Evolutionary conservation across 2,113 vertebrate species (phyloP).

Genomic region (Mohoua ochrocephala): DNA sequence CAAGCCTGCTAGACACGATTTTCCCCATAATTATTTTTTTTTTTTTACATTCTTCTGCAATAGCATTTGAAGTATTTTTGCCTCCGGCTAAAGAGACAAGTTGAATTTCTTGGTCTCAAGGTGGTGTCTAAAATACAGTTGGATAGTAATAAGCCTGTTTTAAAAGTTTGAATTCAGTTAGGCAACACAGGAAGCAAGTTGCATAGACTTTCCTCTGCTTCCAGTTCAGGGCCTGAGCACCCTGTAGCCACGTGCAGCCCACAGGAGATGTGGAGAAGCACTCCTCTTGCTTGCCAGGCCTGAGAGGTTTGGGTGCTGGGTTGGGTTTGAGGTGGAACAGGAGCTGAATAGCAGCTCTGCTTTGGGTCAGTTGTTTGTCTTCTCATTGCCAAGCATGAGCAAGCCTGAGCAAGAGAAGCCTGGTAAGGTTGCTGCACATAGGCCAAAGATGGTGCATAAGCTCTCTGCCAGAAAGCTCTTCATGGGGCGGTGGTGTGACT

Average conservation of each 20-base stretch:
- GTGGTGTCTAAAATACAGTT: not conserved
- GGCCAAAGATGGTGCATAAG: not conserved
- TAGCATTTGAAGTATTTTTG: not conserved
- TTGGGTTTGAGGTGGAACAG: not conserved
- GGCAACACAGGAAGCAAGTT: not conserved
- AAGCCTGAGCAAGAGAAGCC: not conserved
- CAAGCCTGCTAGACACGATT: not conserved
- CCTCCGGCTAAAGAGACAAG: not conserved
- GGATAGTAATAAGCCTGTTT: not conserved
- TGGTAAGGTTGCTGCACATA: not conserved
- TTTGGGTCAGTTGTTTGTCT: not conserved
- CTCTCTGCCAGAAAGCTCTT: not conserved
- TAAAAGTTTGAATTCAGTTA: not conserved
- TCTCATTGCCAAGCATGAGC: not conserved
- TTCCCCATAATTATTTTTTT: not conserved
- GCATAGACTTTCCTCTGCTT: not conserved
- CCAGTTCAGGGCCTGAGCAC: not conserved
- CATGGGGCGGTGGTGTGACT: rapidly evolving
- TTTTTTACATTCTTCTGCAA: not conserved
- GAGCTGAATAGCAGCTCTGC: not conserved
- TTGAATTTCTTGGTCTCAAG: not conserved
- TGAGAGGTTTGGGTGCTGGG: not conserved
- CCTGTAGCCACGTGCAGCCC: rapidly evolving
- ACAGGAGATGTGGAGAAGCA: rapidly evolving
- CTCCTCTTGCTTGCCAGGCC: not conserved